Base-by-base conservation (phyloP, 2,113 vertebrate genomes). In the Empidonax traillii region DNA sequence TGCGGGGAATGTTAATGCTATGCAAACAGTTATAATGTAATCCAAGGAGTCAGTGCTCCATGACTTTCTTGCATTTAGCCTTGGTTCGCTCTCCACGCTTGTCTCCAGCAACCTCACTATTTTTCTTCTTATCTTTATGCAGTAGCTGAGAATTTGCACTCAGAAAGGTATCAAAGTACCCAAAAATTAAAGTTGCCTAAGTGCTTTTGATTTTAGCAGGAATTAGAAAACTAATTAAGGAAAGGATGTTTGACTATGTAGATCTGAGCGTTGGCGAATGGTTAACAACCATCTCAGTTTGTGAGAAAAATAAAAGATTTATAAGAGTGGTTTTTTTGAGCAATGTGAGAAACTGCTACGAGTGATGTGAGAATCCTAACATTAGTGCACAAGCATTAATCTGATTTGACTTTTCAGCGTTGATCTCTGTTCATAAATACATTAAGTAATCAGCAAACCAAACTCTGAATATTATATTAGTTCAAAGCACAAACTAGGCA, bases 371-470 rank as follows among this genome's bases (percentile, higher is more conserved):
- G 82, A 84, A 78, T 89, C 49, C 39, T 55, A 72, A 61, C 37
- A 46, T 68, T 90, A 78, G 49, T 49, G 61, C 5, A 44, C 11
- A 44, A 41, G 18, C 47, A 89, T 90, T 87, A 92, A 85, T 90
- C 37, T 87, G 61, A 87, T 88, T 93, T 89, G 37, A 68, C 23
- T 92, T 88, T 77, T 90, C 68, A 39, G 37, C 77, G 68, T 75
- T 89, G 81, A 77, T 93, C 20, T 80, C 71, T 95, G 41, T 79
- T 80, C 35, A 93, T 74, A 92, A 88, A 94, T 84, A 56, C 53
- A 74, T 94, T 69, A 92, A 74, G 63, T 21, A 37, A 74, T 87
- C 82, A 84, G 61, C 69, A 95, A 93, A 93, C 90, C 62, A 67
- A 84, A 78, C 41, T 72, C 90, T 84, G 85, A 95, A 78, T 63